Conservation (phyloP, 2,113 vertebrate species). For the Balaeniceps rex region DNA sequence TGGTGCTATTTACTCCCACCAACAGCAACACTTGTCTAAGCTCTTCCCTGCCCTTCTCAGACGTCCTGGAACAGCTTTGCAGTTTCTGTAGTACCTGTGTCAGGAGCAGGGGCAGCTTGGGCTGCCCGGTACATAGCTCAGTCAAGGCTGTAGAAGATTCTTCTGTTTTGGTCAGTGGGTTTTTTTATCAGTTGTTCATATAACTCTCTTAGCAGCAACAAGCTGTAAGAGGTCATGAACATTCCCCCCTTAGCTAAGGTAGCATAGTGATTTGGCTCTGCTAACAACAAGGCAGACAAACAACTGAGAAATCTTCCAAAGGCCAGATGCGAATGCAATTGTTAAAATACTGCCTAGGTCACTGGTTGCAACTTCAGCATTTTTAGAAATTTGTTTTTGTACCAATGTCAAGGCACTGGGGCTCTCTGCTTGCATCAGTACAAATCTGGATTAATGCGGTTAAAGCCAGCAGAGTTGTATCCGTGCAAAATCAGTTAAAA, state of each 20-base stretch:
- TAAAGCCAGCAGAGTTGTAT: not conserved
- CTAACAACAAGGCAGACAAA: not conserved
- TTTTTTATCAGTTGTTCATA: not conserved
- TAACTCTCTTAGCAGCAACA: not conserved
- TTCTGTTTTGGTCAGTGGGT: not conserved
- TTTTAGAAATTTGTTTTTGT: slow-evolving; percentile 32
- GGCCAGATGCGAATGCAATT: slow-evolving; percentile 50
- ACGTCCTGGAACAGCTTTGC: not conserved
- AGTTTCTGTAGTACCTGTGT: not conserved
- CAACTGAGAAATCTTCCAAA: slow-evolving; percentile 15
- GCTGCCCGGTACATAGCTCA: not conserved
- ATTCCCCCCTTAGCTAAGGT: not conserved
- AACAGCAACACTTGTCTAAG: not conserved
- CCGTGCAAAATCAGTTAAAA: not conserved
- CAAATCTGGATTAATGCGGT: slow-evolving; percentile 30
- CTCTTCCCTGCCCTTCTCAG: not conserved
- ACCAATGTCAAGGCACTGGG: slow-evolving; percentile 13
- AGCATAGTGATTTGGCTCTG: not conserved
- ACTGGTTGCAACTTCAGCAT: slow-evolving; percentile 13
- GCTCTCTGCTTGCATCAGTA: slow-evolving; percentile 29
- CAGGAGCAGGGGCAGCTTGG: not conserved
- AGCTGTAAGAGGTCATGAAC: not conserved
- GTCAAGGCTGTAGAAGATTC: not conserved
- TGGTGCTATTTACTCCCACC: not conserved
- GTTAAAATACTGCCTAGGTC: slow-evolving; percentile 17